Base-by-base conservation (phyloP, 2,888 invertebrate species). In the Taenaris catops region DNA sequence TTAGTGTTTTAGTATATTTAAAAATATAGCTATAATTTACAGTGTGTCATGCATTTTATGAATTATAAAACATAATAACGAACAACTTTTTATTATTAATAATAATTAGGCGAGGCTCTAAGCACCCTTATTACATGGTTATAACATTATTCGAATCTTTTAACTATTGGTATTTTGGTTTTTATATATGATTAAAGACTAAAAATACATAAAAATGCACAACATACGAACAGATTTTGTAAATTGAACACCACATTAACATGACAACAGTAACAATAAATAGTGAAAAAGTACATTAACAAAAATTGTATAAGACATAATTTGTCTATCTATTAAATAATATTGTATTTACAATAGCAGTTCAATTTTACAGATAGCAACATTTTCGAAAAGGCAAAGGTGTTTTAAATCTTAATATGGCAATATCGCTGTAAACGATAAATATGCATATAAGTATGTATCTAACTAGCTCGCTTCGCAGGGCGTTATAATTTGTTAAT, bases 221-320 rank as follows among this genome's bases (percentile, higher is more conserved):
- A 26, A 23, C 10, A 32, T 24, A 33, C 17, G 24, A 26, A 41
- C 18, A 25, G 16, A 24, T 26, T n/a, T 34, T 37, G 23, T 37
- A 43, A 36, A 36, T 39, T 43, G 39, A 43, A 39, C 36, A 43
- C 40, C 29, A 31, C 24, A 29, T 26, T 39, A 36, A 33, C 20
- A 29, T 33, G 17, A 36, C 24, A 40, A 43, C 40, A 34, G 21
- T 34, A 43, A 43, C 34, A 43, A 27, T 40, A 34, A 33, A 28
- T 28, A 35, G 35, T 27, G 36, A 33, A 36, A 29, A 36, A 36
- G 10, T 24, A 33, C 23, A 25, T 16, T 27, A 28, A 34, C 28
- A 34, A 29, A 39, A 34, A 29, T 17, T 16, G 20, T 33, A 27
- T 26, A 28, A 25, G n/a, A 25, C 25, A 39, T 29, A n/a, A n/a